These are phyloP conservation scores for Sarcophaga variegata DNA, from an alignment of 2,888 invertebrate genomes.

Conservation along the genomic window DNA sequence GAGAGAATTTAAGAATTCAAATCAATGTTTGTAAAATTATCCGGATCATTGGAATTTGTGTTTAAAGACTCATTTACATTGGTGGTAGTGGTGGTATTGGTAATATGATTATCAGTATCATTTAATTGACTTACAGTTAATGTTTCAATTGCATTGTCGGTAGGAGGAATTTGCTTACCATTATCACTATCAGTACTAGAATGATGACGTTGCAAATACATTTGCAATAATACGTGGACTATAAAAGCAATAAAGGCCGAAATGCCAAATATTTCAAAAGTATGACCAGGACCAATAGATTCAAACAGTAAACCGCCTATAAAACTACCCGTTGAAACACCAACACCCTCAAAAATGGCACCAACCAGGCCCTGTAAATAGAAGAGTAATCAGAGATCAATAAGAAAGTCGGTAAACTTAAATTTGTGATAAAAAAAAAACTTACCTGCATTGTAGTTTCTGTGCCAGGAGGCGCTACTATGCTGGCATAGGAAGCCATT, in stretches of 20 bases:
- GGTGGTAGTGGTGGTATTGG: background rate
- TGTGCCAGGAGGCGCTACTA: conserved; percentile 91
- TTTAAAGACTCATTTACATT: conserved; percentile 55
- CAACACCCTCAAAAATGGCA: conserved; percentile 93
- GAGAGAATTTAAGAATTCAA: conserved; percentile 70
- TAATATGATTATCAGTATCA: conserved; percentile 69
- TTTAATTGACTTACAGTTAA: conserved; percentile 71
- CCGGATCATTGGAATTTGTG: conserved; percentile 26
- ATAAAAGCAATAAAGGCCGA: conserved; percentile 85
- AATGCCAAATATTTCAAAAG: conserved; percentile 88
- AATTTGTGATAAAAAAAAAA: conserved; percentile 8
- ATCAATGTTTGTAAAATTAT: conserved; percentile 74
- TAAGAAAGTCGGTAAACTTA: no score
- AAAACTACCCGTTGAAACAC: conserved; percentile 90
- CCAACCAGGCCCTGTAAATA: conserved; percentile 89
- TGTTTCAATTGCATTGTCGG: conserved; percentile 20
- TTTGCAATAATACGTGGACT: conserved; percentile 84
- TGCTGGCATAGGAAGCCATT: conserved; percentile 93
- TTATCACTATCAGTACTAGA: conserved; percentile 65
- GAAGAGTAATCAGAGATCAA: no score
- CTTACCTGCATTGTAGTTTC: conserved; percentile 92
- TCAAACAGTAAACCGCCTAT: conserved; percentile 88
- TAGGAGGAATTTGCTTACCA: conserved; percentile 58
- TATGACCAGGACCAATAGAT: conserved; percentile 85
- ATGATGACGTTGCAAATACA: conserved; percentile 77